Evolutionary conservation across 1,140 invertebrate genomes (phyloP).

Genomic region (Epicauta chinensis): DNA sequence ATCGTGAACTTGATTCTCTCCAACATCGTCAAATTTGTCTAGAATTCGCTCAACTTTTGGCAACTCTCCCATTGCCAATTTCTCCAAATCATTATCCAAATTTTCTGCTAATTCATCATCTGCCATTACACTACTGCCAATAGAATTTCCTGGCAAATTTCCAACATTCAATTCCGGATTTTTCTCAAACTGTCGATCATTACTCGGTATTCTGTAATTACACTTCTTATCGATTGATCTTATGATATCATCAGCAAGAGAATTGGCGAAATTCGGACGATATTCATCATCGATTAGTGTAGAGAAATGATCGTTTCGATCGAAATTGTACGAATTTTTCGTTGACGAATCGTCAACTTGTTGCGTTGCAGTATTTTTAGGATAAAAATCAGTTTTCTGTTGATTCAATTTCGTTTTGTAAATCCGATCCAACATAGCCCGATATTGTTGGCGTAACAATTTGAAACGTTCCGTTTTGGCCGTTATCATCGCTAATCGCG

Average conservation of each 20-base stretch:
- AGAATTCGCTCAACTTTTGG: neutral
- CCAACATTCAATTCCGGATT: conserved; percentile 1
- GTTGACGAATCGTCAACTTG: neutral
- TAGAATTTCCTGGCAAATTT: neutral
- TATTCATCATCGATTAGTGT: neutral
- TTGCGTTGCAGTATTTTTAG: neutral
- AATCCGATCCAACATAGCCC: conserved; percentile 21
- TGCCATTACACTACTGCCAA: no score
- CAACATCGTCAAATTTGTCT: no score
- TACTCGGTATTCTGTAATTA: neutral
- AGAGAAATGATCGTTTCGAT: conserved; percentile 1
- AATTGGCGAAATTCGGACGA: conserved; percentile 20
- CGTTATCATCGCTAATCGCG: conserved; percentile 48
- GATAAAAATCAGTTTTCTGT: neutral
- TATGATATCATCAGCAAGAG: conserved; percentile 30
- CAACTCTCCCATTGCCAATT: neutral
- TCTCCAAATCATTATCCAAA: neutral
- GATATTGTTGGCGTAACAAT: conserved; percentile 41
- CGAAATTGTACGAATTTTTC: neutral
- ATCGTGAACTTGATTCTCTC: no score
- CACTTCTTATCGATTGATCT: conserved; percentile 25
- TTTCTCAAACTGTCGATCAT: conserved; percentile 3
- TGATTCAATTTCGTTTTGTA: neutral
- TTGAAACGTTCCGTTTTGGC: conserved; percentile 56
- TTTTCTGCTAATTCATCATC: neutral